Conservation (phyloP, 2,113 vertebrate species). For the Hipposideros armiger region DNA sequence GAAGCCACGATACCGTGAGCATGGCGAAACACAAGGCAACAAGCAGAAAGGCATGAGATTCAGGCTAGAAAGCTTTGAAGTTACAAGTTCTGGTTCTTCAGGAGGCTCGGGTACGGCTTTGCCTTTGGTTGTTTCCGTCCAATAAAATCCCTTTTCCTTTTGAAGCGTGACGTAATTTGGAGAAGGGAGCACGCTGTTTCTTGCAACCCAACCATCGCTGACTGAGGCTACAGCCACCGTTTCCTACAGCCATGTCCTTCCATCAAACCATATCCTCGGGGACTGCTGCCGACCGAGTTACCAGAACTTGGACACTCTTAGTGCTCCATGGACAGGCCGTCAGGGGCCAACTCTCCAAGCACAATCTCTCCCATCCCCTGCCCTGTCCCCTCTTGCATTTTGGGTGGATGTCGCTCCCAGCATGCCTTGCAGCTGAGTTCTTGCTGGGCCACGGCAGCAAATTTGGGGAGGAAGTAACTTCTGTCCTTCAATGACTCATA, state of each 20-base stretch:
- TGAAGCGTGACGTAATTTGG: not conserved
- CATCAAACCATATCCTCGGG: not conserved
- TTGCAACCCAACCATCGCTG: not conserved
- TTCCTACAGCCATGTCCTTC: not conserved
- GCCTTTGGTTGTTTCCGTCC: not conserved
- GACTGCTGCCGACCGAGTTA: not conserved
- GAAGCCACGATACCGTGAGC: not conserved
- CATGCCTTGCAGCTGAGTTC: constrained; percentile 78
- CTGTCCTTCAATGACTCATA: constrained; percentile 84
- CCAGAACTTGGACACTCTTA: too few relatives aligned
- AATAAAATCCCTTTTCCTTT: not conserved
- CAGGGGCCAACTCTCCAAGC: not conserved
- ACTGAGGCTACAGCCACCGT: not conserved
- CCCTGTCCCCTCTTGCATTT: not conserved
- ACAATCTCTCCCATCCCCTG: not conserved
- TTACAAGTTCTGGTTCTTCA: not conserved
- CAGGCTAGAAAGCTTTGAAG: not conserved
- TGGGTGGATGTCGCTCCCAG: constrained; percentile 44
- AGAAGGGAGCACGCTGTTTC: constrained; percentile 4
- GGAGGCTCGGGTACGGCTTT: not conserved
- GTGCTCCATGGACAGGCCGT: not conserved
- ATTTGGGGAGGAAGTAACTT: constrained; percentile 82
- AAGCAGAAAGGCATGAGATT: not conserved
- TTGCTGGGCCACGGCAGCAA: constrained; percentile 75
- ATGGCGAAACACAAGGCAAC: not conserved